Evolutionary conservation across 2,797 vertebrate species (phyloP).

Genomic region (Hypotaenidia philippensis): DNA sequence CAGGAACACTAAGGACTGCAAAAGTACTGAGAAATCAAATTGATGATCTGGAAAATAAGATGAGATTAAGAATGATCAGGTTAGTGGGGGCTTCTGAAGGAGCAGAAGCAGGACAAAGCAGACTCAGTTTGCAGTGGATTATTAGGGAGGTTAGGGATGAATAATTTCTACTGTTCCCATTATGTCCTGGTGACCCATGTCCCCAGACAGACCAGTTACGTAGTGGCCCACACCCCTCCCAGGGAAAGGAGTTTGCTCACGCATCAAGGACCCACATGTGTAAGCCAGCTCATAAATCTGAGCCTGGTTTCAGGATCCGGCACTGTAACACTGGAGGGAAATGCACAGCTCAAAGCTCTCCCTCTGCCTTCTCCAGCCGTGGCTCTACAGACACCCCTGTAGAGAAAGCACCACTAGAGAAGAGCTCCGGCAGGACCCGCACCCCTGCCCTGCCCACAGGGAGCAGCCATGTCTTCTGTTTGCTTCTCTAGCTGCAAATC

Average conservation of each 20-base stretch:
- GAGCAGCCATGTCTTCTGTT: neutral
- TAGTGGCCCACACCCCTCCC: neutral
- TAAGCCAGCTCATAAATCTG: neutral
- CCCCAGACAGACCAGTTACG: neutral
- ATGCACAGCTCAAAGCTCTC: neutral
- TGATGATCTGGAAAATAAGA: slow-evolving; percentile 52
- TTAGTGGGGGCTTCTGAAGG: neutral
- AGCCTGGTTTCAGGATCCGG: neutral
- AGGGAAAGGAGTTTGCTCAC: neutral
- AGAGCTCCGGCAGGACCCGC: neutral
- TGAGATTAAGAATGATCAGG: slow-evolving; percentile 25
- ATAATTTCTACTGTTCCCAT: neutral
- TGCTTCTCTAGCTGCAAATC: neutral
- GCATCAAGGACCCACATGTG: neutral
- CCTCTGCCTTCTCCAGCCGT: neutral
- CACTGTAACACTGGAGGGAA: neutral
- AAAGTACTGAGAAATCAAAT: slow-evolving; percentile 41
- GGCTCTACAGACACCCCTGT: rapidly evolving
- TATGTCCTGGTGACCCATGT: neutral
- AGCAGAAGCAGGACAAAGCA: neutral
- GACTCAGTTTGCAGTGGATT: neutral
- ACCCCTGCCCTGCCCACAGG: neutral
- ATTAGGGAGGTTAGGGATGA: neutral
- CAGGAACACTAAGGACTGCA: slow-evolving; percentile 1
- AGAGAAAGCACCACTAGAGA: neutral